A percentile compares a stretch with the other conserved stretches of the same genome.
Evolutionary conservation across 2,113 vertebrate genomes (phyloP).

Genomic region (Cygnus atratus): DNA sequence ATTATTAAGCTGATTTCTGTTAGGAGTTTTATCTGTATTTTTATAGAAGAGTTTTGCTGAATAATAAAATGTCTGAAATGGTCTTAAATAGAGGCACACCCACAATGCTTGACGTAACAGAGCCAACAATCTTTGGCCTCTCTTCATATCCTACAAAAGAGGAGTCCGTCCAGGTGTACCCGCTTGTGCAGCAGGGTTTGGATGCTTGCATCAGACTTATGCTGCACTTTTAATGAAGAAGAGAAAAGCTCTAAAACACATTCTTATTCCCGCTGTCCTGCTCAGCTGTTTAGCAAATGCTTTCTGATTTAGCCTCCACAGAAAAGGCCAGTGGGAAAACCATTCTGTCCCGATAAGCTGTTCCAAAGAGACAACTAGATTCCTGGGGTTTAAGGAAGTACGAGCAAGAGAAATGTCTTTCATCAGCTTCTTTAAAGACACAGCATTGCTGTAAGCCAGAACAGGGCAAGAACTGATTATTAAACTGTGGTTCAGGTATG

Average conservation of each 20-base stretch:
- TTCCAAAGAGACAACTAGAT: background rate
- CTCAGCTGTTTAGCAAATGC: background rate
- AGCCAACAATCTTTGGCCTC: background rate
- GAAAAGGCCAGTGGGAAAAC: background rate
- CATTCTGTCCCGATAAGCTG: background rate
- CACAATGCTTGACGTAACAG: background rate
- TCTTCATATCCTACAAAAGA: background rate
- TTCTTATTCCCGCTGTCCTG: background rate
- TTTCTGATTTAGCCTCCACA: background rate
- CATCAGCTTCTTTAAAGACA: background rate
- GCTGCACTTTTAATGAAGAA: background rate
- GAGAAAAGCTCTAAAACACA: background rate
- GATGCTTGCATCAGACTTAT: background rate
- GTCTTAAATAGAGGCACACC: background rate
- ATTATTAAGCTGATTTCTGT: background rate
- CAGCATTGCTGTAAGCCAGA: background rate
- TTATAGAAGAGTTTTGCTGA: background rate
- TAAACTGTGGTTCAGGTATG: background rate
- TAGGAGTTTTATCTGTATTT: background rate
- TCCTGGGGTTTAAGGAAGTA: background rate
- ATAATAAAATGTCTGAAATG: background rate
- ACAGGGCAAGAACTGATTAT: background rate
- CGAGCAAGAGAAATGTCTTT: background rate
- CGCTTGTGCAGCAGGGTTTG: background rate
- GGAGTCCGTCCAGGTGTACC: background rate